These are phyloP conservation scores for Gobio occitaniae DNA, from an alignment of 2,797 vertebrate genomes.

Conservation along the genomic window DNA sequence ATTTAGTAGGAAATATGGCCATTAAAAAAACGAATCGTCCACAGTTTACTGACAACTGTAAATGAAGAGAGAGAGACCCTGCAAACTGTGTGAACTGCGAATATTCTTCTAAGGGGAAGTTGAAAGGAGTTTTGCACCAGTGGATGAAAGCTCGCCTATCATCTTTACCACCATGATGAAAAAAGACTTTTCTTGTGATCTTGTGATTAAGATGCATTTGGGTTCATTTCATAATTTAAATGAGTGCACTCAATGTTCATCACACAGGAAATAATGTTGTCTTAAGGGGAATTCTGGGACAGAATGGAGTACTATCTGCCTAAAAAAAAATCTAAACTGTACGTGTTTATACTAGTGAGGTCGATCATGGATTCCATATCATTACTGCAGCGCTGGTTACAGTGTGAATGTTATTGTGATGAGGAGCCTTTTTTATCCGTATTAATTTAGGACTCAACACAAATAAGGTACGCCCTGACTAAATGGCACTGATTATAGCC, in stretches of 20 bases:
- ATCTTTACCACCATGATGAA: not conserved
- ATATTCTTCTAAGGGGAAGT: not conserved
- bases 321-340: not conserved
- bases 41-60: not conserved
- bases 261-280: not conserved
- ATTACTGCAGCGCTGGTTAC: not conserved
- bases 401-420: not conserved
- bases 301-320: not conserved
- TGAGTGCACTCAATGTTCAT: not conserved
- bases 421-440: not conserved
- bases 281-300: not conserved
- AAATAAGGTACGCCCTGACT: not conserved
- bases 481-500: not conserved
- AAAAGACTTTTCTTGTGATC: conserved; percentile 18
- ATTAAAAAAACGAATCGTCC: not conserved
- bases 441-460: not conserved
- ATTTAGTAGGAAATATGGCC: conserved; percentile 31
- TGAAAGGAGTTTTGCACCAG: not conserved
- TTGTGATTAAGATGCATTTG: conserved; percentile 24
- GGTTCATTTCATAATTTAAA: not conserved
- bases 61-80: not conserved
- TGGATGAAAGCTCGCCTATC: conserved; percentile 24
- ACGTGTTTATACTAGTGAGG: not conserved
- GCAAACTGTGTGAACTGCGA: not conserved
- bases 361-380: not conserved